Evolutionary conservation across 2,113 vertebrate genomes (phyloP).

Genomic region (Calyptomena viridis): DNA sequence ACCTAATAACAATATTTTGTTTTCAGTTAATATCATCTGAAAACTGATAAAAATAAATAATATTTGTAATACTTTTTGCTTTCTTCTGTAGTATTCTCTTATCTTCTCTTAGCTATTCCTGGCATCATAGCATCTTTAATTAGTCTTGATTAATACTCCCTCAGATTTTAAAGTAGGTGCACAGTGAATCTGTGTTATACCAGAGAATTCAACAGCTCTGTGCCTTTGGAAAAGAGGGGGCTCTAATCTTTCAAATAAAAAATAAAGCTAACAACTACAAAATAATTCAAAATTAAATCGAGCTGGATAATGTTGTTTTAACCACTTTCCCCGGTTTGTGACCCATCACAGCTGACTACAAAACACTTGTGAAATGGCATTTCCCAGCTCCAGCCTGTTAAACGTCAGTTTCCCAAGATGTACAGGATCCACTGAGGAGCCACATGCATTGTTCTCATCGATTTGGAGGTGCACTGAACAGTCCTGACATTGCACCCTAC

Average conservation of each 20-base stretch:
- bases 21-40: not conserved
- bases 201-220: not conserved
- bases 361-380: not conserved
- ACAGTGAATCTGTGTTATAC: not conserved
- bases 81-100: not conserved
- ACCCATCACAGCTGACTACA: not conserved
- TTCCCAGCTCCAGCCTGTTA: not conserved
- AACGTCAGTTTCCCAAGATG: not conserved
- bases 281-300: not conserved
- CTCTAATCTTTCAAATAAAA: not conserved
- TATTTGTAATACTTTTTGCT: not conserved
- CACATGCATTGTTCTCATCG: rapidly evolving
- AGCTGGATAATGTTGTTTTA: not conserved
- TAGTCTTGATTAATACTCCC: not conserved
- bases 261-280: not conserved
- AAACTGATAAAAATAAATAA: conserved; percentile 11
- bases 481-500: not conserved
- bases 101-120: not conserved
- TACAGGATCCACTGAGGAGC: not conserved
- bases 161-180: not conserved
- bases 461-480: not conserved
- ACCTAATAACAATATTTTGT: not conserved
- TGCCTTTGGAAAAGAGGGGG: not conserved
- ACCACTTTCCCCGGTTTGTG: not conserved
- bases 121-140: not conserved